Percentiles rank a stretch among this genome's conserved stretches.
Conservation (phyloP, 2,888 invertebrate genomes). For the Callyntrura guangdongensis region DNA sequence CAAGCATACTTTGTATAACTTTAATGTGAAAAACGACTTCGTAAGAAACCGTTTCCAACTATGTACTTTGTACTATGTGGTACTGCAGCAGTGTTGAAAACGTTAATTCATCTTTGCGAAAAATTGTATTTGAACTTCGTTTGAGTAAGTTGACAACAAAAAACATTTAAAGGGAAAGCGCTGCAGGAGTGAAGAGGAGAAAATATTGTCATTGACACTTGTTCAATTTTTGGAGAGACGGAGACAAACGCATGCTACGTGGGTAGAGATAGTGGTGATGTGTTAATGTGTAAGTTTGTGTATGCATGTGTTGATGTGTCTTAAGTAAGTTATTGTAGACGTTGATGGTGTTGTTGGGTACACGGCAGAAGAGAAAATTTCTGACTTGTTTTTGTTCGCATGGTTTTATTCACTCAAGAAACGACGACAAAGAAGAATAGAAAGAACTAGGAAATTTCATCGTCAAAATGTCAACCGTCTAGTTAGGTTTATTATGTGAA, state of each 20-base stretch:
- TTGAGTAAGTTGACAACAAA: neutral
- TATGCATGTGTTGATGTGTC: neutral
- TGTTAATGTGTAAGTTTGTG: neutral
- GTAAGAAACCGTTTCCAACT: too few relatives aligned
- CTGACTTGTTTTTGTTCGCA: neutral
- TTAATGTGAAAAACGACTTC: too few relatives aligned
- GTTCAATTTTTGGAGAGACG: neutral
- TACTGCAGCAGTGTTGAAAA: too few relatives aligned
- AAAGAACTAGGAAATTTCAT: neutral
- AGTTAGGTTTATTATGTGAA: conserved; percentile 4
- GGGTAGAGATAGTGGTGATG: neutral
- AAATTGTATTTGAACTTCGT: neutral
- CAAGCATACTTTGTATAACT: too few relatives aligned
- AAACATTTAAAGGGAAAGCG: neutral
- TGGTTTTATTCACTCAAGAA: too few relatives aligned
- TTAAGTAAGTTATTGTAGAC: neutral
- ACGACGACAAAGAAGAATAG: conserved; percentile 31
- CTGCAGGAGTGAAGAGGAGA: neutral
- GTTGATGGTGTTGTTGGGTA: neutral
- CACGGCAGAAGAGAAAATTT: neutral
- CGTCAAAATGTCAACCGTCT: conserved; percentile 1
- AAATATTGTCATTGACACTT: conserved; percentile 13
- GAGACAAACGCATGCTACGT: neutral
- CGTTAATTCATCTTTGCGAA: too few relatives aligned
- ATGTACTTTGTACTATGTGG: too few relatives aligned